Base-by-base conservation (phyloP, 2,888 invertebrate species). In the Nemotelus nigrinus region DNA sequence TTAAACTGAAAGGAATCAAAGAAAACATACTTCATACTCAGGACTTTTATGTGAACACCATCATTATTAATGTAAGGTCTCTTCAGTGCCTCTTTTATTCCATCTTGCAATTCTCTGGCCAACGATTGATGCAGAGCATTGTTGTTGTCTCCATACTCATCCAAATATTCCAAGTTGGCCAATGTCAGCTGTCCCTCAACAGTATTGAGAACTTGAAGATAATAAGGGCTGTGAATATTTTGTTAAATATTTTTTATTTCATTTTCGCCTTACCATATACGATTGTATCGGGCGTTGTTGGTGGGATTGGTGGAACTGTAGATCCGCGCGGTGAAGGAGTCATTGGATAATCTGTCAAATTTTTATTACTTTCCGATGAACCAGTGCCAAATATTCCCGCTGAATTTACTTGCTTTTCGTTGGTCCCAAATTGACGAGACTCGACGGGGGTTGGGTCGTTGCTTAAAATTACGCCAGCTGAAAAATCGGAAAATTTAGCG, bases 381-480 rank as follows among this genome's bases (percentile, higher is more conserved):
- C 80, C 79, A 78, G 81, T 80, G 45, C 85, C 86, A 79, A 87
- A 86, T 79, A 86, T 85, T 68, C 88, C 88, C n/a, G 88, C 88
- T 10, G 88, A 84, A 81, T 89, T 88, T 57, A 90, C 88, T 57
- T 81, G 76, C 50, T 77, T 76, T n/a, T 76, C 78, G 74, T 90
- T 89, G 79, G 88, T 89, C 75, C 90, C 88, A 79, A 93, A 90
- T 81, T 92, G 90, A 75, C 89, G 85, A 79, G 90, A 89, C 78
- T 89, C 84, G 78, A 90, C 87, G 0, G 90, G 88, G 57, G 91
- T 90, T 64, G 91, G 91, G 78, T 92, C 90, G 86, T 90, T 91
- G 47, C 90, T 88, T 82, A 92, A 90, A 81, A 93, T 90, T 70
- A 93, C 89, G 68, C 93, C 93, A 82, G 92, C 94, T 93, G 86